phyloP scores from a whole-genome alignment of 2,797 vertebrate genomes.

The Anguilla anguilla region DNA sequence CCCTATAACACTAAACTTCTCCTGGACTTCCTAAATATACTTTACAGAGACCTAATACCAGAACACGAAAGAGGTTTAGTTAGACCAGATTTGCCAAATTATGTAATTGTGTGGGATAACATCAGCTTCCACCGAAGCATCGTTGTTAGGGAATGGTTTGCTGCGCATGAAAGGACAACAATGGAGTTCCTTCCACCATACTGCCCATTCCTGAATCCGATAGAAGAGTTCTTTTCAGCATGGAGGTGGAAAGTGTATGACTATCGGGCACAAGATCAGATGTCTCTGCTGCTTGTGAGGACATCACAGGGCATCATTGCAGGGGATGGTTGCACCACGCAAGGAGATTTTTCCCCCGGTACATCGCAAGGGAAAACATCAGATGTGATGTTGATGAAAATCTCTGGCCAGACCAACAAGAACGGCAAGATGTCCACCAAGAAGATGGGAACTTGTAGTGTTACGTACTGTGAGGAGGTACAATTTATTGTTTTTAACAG shows the following conservation, averaged over 20 bases:
- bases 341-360: slow-evolving; percentile 11
- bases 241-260: too few species aligned
- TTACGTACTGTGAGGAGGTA: background rate
- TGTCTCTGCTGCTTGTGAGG: slow-evolving; percentile 4
- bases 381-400: background rate
- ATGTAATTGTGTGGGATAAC: background rate
- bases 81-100: slow-evolving; percentile 15
- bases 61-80: background rate
- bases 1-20: slow-evolving; percentile 8
- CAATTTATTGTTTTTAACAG: background rate
- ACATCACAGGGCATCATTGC: slow-evolving; percentile 8
- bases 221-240: too few species aligned
- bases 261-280: too few species aligned
- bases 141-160: too few species aligned
- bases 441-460: background rate
- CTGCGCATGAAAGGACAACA: background rate
- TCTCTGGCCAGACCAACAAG: background rate
- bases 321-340: background rate
- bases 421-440: too few species aligned
- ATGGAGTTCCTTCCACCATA: background rate
- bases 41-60: background rate
- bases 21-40: slow-evolving; percentile 12
- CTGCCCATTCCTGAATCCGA: background rate
- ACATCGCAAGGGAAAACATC: slow-evolving; percentile 7
- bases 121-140: too few species aligned